These are phyloP conservation scores for Zosterops pallidus DNA, from an alignment of 2,113 vertebrate genomes.

Conservation along the genomic window DNA sequence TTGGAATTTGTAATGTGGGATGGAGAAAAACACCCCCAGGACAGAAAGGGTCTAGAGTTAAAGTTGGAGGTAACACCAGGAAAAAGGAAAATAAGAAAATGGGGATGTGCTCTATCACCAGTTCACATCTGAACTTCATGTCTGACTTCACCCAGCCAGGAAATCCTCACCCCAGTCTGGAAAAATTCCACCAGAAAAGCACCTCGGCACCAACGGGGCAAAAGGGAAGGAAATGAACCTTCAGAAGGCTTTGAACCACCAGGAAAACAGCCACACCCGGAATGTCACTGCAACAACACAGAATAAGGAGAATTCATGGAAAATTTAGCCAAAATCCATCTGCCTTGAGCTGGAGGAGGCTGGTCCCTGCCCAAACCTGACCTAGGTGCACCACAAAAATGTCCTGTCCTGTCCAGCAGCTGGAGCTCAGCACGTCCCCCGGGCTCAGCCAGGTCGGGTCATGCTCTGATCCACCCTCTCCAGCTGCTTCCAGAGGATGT, in stretches of 20 bases:
- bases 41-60: fast-evolving
- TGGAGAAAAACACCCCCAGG: neutral
- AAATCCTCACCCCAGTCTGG: neutral
- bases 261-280: fast-evolving
- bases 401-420: neutral
- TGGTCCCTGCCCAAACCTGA: neutral
- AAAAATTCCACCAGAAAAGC: neutral
- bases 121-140: neutral
- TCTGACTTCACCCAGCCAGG: neutral
- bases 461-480: fast-evolving
- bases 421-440: neutral
- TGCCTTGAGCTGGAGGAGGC: neutral
- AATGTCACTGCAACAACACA: fast-evolving
- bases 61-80: neutral
- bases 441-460: neutral
- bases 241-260: neutral
- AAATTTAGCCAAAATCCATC: neutral
- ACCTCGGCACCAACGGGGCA: fast-evolving
- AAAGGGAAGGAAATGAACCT: neutral
- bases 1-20: neutral
- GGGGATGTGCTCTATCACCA: neutral
- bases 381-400: neutral
- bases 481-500: neutral
- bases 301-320: neutral
- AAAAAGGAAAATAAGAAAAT: neutral